Conservation (phyloP, 1,140 invertebrate genomes). For the Grapholita molesta region DNA sequence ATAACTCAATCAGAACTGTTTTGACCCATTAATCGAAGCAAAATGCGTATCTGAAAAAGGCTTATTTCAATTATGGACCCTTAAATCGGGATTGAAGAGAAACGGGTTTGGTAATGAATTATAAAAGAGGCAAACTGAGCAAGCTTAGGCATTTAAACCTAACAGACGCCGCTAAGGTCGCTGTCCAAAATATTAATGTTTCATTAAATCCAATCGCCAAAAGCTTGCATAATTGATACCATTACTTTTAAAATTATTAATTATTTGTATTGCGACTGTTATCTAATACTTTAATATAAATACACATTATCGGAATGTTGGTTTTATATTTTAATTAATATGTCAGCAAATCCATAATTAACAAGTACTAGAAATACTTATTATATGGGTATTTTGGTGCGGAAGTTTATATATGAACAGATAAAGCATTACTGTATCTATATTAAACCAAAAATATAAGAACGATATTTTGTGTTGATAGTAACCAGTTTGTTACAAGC, state of each 20-base stretch:
- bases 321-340: no score
- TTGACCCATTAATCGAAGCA: not conserved
- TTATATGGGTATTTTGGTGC: no score
- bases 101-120: conserved; percentile 8
- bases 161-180: not conserved
- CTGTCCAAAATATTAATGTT: not conserved
- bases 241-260: not conserved
- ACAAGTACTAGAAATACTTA: no score
- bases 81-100: not conserved
- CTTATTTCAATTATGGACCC: not conserved
- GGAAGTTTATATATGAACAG: no score
- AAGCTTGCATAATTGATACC: not conserved
- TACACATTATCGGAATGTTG: no score
- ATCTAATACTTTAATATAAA: no score
- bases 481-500: no score
- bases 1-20: not conserved
- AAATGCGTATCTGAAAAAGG: not conserved
- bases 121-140: conserved; percentile 5
- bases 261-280: no score
- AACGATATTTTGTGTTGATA: no score
- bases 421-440: no score
- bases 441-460: no score
- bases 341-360: no score
- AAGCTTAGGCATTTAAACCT: not conserved
- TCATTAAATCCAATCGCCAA: not conserved